Conservation (phyloP, 2,888 invertebrate genomes). For the Drosophila paracracens region DNA sequence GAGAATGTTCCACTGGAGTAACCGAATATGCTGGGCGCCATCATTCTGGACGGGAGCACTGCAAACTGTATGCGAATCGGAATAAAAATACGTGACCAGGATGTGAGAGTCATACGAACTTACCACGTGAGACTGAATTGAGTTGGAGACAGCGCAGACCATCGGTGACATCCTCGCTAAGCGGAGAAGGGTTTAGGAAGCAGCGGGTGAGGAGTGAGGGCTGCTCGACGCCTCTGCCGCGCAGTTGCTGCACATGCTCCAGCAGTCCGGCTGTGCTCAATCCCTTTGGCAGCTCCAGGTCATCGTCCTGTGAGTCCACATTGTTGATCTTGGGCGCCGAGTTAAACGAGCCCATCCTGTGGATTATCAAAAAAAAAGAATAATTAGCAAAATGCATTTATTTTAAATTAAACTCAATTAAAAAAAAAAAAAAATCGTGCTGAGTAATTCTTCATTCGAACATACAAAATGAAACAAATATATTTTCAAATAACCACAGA, state of each 20-base stretch:
- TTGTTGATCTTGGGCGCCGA: constrained; percentile 89
- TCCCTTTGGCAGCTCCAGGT: constrained; percentile 85
- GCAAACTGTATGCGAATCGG: constrained; percentile 83
- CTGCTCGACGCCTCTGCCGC: constrained; percentile 84
- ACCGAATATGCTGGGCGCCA: constrained; percentile 85
- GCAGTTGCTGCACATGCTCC: constrained; percentile 86
- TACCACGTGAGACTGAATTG: constrained; percentile 85
- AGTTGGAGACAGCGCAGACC: constrained; percentile 84
- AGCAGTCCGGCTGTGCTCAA: constrained; percentile 86
- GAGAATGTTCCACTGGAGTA: constrained; percentile 90
- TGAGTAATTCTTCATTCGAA: constrained; percentile 7
- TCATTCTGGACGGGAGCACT: constrained; percentile 85
- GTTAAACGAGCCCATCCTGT: constrained; percentile 91
- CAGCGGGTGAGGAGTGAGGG: constrained; percentile 85
- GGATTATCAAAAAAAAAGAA: constrained; percentile 53
- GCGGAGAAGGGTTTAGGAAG: constrained; percentile 78
- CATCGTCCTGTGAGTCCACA: constrained; percentile 88
- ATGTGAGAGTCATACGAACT: background rate
- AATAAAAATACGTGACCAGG: background rate
- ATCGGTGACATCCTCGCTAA: constrained; percentile 82
- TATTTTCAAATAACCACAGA: background rate
- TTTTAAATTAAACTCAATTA: background rate
- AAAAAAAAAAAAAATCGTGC: background rate
- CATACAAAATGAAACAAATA: background rate
- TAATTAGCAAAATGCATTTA: background rate